Evolutionary conservation across 2,113 vertebrate species (phyloP).

Genomic region (Desmodus rotundus): DNA sequence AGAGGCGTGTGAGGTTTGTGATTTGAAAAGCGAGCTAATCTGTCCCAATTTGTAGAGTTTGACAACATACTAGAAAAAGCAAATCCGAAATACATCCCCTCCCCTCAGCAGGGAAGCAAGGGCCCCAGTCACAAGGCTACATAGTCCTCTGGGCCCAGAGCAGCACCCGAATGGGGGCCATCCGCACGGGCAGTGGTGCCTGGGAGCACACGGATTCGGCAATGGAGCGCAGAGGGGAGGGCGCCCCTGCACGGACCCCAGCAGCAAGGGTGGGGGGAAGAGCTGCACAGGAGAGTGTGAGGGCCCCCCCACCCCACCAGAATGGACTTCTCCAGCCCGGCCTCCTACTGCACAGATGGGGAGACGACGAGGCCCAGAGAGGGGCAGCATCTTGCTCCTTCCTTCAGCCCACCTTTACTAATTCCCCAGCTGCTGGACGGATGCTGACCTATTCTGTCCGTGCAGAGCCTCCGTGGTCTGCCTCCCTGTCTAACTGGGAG

Average conservation of each 20-base stretch:
- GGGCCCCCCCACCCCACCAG: fast-evolving
- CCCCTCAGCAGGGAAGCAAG: not conserved
- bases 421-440: too few relatives aligned
- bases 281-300: fast-evolving
- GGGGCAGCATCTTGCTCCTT: not conserved
- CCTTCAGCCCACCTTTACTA: not conserved
- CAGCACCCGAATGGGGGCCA: fast-evolving
- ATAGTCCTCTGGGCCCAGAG: not conserved
- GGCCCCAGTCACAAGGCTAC: not conserved
- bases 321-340: not conserved
- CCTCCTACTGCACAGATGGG: not conserved
- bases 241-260: not conserved
- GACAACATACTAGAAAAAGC: not conserved
- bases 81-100: not conserved
- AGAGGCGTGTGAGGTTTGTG: not conserved
- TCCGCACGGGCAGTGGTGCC: fast-evolving
- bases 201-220: not conserved
- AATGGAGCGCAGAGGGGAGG: not conserved
- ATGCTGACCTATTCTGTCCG: too few relatives aligned
- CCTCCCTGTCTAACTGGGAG: not conserved
- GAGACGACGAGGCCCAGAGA: not conserved
- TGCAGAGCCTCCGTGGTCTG: fast-evolving
- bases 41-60: not conserved
- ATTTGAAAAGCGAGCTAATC: not conserved
- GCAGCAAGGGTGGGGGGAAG: not conserved